Evolutionary conservation across 2,113 vertebrate species (phyloP).

Genomic region (Bos indicus): DNA sequence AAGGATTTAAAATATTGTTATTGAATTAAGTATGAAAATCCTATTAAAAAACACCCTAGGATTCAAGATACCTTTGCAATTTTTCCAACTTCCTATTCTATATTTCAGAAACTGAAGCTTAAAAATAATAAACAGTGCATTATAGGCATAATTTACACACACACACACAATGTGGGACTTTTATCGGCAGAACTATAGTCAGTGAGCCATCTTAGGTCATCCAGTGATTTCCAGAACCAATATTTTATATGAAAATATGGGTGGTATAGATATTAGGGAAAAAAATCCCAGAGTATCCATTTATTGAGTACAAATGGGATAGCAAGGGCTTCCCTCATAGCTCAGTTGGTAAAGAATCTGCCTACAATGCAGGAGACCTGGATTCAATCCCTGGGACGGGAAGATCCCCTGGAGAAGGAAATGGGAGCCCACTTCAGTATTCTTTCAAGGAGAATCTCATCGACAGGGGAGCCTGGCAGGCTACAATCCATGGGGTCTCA

Average conservation of each 20-base stretch:
- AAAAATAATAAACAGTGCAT: not conserved
- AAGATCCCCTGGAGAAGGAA: not conserved
- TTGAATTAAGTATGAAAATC: not conserved
- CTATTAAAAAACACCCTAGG: not conserved
- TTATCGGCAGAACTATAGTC: not conserved
- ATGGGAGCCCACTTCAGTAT: not conserved
- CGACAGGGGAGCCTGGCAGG: not conserved
- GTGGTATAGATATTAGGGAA: not conserved
- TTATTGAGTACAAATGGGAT: not conserved
- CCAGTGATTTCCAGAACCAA: not conserved
- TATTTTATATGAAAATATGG: not conserved
- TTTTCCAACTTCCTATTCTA: not conserved
- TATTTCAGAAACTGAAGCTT: not conserved
- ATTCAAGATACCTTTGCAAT: not conserved
- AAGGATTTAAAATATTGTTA: not conserved
- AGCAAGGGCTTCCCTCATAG: not conserved
- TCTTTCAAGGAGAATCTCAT: not conserved
- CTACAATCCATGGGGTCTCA: not conserved
- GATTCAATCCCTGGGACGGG: rapidly evolving
- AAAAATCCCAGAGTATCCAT: not conserved
- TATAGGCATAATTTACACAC: not conserved
- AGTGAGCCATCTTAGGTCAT: not conserved
- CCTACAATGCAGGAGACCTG: not conserved
- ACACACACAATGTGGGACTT: not conserved
- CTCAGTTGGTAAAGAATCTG: not conserved